Evolutionary conservation across 2,797 vertebrate genomes (phyloP).

Genomic region (Ptychadena robeensis): DNA sequence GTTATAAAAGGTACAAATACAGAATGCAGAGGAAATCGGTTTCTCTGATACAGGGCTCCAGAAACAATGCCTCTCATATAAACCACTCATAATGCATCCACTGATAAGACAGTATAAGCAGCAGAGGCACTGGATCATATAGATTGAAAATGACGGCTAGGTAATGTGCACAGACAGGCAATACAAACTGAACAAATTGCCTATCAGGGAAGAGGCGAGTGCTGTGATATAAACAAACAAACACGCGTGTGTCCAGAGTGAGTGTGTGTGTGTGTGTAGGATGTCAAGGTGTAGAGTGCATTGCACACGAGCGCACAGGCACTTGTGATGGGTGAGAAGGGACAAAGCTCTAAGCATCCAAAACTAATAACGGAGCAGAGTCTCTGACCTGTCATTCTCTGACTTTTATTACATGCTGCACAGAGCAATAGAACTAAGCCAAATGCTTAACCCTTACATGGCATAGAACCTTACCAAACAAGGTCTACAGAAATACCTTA

Average conservation of each 20-base stretch:
- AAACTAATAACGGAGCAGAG: constrained; percentile 29
- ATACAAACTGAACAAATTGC: constrained; percentile 47
- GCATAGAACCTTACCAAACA: background rate
- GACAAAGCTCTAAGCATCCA: constrained; percentile 25
- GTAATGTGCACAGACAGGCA: constrained; percentile 57
- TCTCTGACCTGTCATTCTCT: constrained; percentile 36
- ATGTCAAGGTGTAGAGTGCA: background rate
- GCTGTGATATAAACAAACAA: constrained; percentile 29
- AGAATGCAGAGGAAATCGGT: background rate
- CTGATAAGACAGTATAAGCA: constrained; percentile 33
- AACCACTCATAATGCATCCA: constrained; percentile 18
- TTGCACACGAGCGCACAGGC: constrained; percentile 2
- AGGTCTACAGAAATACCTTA: background rate
- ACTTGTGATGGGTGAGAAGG: constrained; percentile 14
- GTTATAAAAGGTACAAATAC: background rate
- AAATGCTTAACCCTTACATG: constrained; percentile 48
- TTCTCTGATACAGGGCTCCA: background rate
- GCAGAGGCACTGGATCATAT: constrained; percentile 44
- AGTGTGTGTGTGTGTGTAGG: constrained; percentile 17
- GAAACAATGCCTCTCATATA: constrained; percentile 9
- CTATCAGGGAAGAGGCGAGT: constrained; percentile 32
- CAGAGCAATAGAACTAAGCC: constrained; percentile 47
- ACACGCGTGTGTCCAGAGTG: background rate
- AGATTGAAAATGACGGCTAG: constrained; percentile 56
- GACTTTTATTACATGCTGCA: constrained; percentile 50